Evolutionary conservation across 2,888 invertebrate species (phyloP), one percentile per base, ranked within the genome.

Genomic region (Tiliacea aurago): DNA sequence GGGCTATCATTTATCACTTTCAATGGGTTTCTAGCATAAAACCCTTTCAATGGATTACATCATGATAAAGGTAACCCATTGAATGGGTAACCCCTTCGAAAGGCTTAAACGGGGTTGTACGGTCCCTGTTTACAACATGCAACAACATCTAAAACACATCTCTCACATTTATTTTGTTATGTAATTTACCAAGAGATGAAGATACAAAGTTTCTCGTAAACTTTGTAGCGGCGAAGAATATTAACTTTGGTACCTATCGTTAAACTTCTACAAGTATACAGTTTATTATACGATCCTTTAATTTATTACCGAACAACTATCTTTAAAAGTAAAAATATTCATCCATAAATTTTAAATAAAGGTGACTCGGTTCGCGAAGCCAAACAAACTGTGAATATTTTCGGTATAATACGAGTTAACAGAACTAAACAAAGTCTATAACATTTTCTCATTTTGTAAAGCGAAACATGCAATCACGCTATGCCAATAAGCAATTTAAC

Each of bases 401-500:
- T 81, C 53, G 13, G 45, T 43, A 51, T 61, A 28, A 70, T 55
- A 58, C 41, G 20, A 83, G 37, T 71, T 53, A 73, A 43, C 33
- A 11, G 49, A 43, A 43, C 47, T 53, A 65, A 65, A 56, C 45
- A 62, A 72, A 81, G 3, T 67, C 65, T 65, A 62, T 23, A 80
- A 59, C 51, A 76, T 69, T 69, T 81, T 68, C 82, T 76, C 53
- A 70, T 71, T 81, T 65, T 61, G 63, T 47, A 41, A 81, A 81
- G 56, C 77, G 43, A 70, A 81, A 76, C 85, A 77, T 68, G 70
- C 82, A 67, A 81, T 81, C 77, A 76, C 49, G 77, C 61, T 76
- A 65, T 51, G 45, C 82, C 77, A 63, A 81, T 81, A 81, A 76
- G 77, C 85, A 81, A 81, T 81, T 84, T 76, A 81, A 84, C 77